phyloP scores from a whole-genome alignment of 2,797 vertebrate genomes.

The Ctenopoma kingsleyae region DNA sequence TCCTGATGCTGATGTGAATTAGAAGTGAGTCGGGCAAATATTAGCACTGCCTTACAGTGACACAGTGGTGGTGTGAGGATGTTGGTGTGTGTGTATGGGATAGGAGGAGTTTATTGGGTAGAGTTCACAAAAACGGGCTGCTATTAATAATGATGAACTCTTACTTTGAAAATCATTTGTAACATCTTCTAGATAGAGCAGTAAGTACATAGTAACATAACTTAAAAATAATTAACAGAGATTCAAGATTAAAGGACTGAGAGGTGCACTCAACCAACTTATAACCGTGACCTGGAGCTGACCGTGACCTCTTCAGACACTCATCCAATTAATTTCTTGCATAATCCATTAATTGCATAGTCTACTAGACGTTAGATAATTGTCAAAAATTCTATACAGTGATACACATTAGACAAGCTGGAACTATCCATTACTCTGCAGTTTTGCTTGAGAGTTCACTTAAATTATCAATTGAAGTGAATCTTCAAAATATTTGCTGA shows the following conservation, averaged over 20 bases:
- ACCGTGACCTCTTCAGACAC: too few species aligned
- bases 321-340: too few species aligned
- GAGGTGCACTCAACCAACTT: not conserved
- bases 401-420: not conserved
- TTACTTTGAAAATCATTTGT: conserved; percentile 18
- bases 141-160: conserved; percentile 22
- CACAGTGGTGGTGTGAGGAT: conserved; percentile 54
- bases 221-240: not conserved
- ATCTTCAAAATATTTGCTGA: not conserved
- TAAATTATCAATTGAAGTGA: not conserved
- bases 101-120: conserved; percentile 44
- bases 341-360: not conserved
- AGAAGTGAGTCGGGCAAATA: conserved; percentile 83
- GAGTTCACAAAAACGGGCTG: conserved; percentile 9
- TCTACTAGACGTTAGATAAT: not conserved
- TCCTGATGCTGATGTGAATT: conserved; percentile 83
- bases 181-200: not conserved
- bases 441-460: not conserved
- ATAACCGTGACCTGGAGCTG: not conserved
- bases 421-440: not conserved
- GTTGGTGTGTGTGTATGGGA: conserved; percentile 23
- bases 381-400: not conserved
- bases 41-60: conserved; percentile 81
- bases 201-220: conserved; percentile 13
- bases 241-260: not conserved